Conservation (phyloP, 2,797 vertebrate species). For the Sebastes taczanowskii region DNA sequence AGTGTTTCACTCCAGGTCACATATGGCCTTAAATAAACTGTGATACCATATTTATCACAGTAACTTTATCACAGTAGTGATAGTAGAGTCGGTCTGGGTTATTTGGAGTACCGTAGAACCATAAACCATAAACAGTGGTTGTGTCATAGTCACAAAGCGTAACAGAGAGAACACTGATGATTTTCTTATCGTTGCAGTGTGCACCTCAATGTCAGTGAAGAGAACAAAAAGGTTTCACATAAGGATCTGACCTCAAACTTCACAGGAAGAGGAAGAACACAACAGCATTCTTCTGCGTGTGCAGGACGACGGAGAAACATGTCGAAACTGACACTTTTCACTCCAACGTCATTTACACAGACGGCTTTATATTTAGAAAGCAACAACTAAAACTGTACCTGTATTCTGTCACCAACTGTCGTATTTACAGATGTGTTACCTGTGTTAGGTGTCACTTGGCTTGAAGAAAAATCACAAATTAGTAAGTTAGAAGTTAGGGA, state of each 20-base stretch:
- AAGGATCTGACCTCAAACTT: conserved; percentile 65
- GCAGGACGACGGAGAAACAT: background rate
- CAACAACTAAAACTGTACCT: background rate
- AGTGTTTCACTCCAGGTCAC: background rate
- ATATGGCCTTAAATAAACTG: background rate
- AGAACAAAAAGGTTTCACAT: conserved; percentile 61
- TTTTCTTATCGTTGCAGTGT: conserved; percentile 4
- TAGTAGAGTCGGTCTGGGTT: background rate
- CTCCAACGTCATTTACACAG: background rate
- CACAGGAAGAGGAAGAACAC: conserved; percentile 49
- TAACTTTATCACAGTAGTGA: too few relatives aligned
- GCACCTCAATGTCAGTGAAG: conserved; percentile 26
- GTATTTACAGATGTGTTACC: background rate
- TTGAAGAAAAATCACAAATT: background rate
- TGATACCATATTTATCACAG: background rate
- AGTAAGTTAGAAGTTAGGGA: too few relatives aligned
- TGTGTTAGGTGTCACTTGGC: background rate
- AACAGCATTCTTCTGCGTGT: conserved; percentile 37
- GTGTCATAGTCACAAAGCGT: background rate
- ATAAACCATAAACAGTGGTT: background rate
- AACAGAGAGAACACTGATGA: background rate
- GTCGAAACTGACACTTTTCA: conserved; percentile 1
- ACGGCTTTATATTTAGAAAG: conserved; percentile 2
- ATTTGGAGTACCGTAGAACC: background rate
- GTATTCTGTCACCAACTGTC: background rate